Base-by-base conservation (phyloP, 1,140 invertebrate species). In the Pseudomyrmex flavicornis region DNA sequence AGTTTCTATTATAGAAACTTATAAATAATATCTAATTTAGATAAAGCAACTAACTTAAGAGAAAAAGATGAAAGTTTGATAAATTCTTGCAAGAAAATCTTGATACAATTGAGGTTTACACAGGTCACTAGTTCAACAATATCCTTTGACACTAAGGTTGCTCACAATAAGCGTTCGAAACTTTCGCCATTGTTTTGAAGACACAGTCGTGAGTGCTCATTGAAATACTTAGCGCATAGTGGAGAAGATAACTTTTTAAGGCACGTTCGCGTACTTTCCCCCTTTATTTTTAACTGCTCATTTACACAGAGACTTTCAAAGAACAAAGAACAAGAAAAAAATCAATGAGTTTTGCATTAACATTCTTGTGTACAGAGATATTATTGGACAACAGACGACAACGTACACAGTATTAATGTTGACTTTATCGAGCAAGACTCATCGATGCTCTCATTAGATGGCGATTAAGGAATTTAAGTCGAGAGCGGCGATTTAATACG, bases 151-250 rank as follows among this genome's bases (percentile, higher is more conserved):
- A 75, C 59, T 52, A 20, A 44, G 48, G 26, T 59, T 46, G 58
- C 59, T 77, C 8, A 66, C 46, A 22, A 54, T 9, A 48, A 20
- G 22, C 48, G 20, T 61, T 65, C 5, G 54, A 80, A 72, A 80
- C 76, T 80, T 70, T 80, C 76, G 76, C 76, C 54, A 80, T 80
- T 80, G 76, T 80, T 2, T 61, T 56, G 17, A 50, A 61, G 75
- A 46, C 26, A 13, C 35, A 22, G 13, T 15, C 20, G 1, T 15
- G 35, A 26, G 15, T 80, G 12, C 66, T 35, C 44, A 8, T 50
- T 35, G 54, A 48, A 70, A 50, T 59, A 80, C 15, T 77, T 63
- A 68, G 50, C 56, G 15, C 62, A 26, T 10, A 12, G 20, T n/a
- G 2, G 20, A 26, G 12, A 13, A 59, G 44, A 70, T 48, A 79